These are phyloP conservation scores for Hemiscyllium ocellatum DNA, from an alignment of 2,113 vertebrate genomes.

Conservation along the genomic window DNA sequence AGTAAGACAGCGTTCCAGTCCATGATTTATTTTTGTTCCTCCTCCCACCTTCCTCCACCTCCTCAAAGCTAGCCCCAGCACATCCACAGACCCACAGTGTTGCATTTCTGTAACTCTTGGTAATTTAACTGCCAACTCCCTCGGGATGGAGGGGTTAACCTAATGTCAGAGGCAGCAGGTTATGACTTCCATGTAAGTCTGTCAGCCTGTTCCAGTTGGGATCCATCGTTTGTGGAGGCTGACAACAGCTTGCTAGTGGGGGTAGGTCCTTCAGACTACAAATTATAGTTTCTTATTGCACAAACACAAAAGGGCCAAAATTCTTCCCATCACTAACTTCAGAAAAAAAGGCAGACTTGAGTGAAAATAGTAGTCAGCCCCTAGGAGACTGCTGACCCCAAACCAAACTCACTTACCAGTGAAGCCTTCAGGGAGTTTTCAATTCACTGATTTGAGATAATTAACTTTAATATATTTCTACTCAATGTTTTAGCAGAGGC, in stretches of 20 bases:
- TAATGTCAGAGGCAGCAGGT: constrained; percentile 43
- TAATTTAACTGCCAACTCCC: constrained; percentile 37
- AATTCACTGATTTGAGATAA: constrained; percentile 24
- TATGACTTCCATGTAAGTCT: constrained; percentile 41
- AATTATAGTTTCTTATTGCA: background rate
- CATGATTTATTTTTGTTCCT: constrained; percentile 38
- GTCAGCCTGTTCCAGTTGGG: constrained; percentile 41
- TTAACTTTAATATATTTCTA: constrained; percentile 3
- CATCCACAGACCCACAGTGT: constrained; percentile 38
- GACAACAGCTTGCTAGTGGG: constrained; percentile 42
- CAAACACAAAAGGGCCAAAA: background rate
- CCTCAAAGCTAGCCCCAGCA: constrained; percentile 36
- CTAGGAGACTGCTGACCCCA: background rate
- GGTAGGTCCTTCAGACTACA: background rate
- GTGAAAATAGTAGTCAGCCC: background rate
- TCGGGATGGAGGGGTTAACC: constrained; percentile 37
- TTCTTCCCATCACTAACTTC: background rate
- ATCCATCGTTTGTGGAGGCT: constrained; percentile 41
- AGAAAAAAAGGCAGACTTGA: background rate
- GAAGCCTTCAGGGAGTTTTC: constrained; percentile 9
- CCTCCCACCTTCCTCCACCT: constrained; percentile 15
- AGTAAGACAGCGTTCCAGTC: background rate
- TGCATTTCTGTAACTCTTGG: constrained; percentile 40
- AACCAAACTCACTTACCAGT: constrained; percentile 21
- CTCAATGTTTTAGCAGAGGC: background rate